These are phyloP conservation scores for Paralvinella palmiformis DNA, from an alignment of 1,140 invertebrate species.

Conservation along the genomic window DNA sequence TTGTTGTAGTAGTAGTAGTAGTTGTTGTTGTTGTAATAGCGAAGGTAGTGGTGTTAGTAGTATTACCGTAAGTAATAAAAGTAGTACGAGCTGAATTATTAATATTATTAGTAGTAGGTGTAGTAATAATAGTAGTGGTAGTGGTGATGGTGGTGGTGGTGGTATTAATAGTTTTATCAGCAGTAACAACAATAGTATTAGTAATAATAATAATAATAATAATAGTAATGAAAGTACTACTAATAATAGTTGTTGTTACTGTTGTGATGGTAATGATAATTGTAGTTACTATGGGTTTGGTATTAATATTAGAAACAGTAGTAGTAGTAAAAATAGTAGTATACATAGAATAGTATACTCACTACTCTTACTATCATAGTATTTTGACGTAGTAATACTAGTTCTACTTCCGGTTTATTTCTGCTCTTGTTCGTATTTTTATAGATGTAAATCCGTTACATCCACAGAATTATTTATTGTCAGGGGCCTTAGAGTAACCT, in stretches of 20 bases:
- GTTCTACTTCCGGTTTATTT: too few species aligned
- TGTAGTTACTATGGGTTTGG: conserved; percentile 1
- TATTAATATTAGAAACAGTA: conserved; percentile 2
- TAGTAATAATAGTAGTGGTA: conserved; percentile 19
- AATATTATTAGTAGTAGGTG: conserved; percentile 17
- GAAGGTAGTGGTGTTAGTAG: conserved; percentile 18
- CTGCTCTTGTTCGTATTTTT: too few species aligned
- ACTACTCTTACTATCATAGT: too few species aligned
- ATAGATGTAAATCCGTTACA: too few species aligned
- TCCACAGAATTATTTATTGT: too few species aligned
- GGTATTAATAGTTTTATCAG: conserved; percentile 11
- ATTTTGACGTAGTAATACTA: too few species aligned
- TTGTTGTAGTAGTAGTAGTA: conserved; percentile 22
- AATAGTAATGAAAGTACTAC: conserved; percentile 1
- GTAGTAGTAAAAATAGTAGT: conserved; percentile 11
- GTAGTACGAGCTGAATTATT: conserved; percentile 16
- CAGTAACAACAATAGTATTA: conserved; percentile 6
- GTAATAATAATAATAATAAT: conserved; percentile 15
- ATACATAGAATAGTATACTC: too few species aligned
- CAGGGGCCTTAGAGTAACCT: too few species aligned
- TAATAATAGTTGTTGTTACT: conserved; percentile 11
- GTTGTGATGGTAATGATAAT: background rate
- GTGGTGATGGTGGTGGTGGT: conserved; percentile 14
- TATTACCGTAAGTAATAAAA: conserved; percentile 12
- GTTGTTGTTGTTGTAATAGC: conserved; percentile 21